These are phyloP conservation scores for Saimiri boliviensis DNA, from an alignment of 2,113 vertebrate genomes.

Conservation along the genomic window DNA sequence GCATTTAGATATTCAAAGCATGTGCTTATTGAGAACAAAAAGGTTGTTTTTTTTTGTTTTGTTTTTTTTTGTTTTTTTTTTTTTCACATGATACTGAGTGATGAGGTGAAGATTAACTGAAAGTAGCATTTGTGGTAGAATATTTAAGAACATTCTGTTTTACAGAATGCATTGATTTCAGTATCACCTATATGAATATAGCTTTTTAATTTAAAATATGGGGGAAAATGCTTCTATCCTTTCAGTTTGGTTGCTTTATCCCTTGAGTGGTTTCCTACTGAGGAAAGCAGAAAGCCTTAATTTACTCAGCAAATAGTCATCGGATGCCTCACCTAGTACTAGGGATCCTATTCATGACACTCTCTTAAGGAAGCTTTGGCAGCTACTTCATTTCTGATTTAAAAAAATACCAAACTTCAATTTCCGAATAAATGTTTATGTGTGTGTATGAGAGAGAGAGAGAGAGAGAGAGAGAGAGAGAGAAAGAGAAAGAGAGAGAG, in stretches of 20 bases:
- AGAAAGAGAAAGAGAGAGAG: no score
- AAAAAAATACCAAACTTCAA: not conserved
- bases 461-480: no score
- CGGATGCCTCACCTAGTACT: no score
- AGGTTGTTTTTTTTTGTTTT: no score
- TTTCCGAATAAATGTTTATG: not conserved
- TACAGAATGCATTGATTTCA: not conserved
- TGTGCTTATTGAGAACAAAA: not conserved
- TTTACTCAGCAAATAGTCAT: not conserved
- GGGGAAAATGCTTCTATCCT: not conserved
- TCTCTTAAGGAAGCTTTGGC: not conserved
- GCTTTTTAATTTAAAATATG: constrained; percentile 3
- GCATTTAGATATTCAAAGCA: not conserved
- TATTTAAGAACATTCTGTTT: not conserved
- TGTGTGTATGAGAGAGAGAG: no score
- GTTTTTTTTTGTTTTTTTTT: no score
- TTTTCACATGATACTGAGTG: not conserved
- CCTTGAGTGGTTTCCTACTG: not conserved
- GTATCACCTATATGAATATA: not conserved
- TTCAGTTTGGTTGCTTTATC: not conserved
- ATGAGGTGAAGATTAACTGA: not conserved
- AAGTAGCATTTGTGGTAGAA: not conserved
- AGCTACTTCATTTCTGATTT: not conserved
- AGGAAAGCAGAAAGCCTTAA: not conserved
- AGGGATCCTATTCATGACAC: not conserved